Base-by-base conservation (phyloP, 1,140 invertebrate species). In the Heliconius himera region DNA sequence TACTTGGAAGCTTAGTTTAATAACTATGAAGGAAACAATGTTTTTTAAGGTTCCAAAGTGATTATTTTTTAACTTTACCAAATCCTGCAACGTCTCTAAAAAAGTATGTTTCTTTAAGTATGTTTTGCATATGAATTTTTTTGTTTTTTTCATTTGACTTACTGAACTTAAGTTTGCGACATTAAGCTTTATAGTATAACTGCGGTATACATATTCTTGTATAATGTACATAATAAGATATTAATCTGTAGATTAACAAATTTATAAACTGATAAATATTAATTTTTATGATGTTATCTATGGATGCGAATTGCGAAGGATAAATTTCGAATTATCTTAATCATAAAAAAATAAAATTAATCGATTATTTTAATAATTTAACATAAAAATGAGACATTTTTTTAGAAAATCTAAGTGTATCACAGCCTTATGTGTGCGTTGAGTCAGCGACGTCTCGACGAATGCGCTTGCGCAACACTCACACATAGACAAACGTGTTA, bases 371-470 rank as follows among this genome's bases (percentile, higher is more conserved):
- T 56, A 56, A 66, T 1, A 26, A 29, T 66, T 66, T 4, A 26
- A 66, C 22, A 66, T 22, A 29, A 66, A 66, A 29, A 66, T 66
- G 11, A 66, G 9, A 29, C 29, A 29, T 16, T 29, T 26, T 4
- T 26, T 26, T 36, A 66, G 60, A 66, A 11, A 56, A 78, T 9
- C 60, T 82, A 81, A 88, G 84, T 88, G 78, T 71, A 81, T 78
- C 4, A 80, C 72, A 72, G 76, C 85, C 60, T 81, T 89, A 33
- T 56, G 72, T 78, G 82, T 54, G 72, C 78, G 82, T 85, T 91
- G 90, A 91, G 73, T 91, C 90, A 91, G 86, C 83, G 76, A 70
- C 79, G 89, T 85, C 89, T 88, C 87, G 89, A 89, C 87, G 80
- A 79, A 82, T 83, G 85, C 82, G 85, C 85, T 89, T 88, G 88